Percentiles rank a stretch among this genome's conserved stretches.
Evolutionary conservation across 1,140 invertebrate species (phyloP).

Genomic region (Lasaia peninsularis): DNA sequence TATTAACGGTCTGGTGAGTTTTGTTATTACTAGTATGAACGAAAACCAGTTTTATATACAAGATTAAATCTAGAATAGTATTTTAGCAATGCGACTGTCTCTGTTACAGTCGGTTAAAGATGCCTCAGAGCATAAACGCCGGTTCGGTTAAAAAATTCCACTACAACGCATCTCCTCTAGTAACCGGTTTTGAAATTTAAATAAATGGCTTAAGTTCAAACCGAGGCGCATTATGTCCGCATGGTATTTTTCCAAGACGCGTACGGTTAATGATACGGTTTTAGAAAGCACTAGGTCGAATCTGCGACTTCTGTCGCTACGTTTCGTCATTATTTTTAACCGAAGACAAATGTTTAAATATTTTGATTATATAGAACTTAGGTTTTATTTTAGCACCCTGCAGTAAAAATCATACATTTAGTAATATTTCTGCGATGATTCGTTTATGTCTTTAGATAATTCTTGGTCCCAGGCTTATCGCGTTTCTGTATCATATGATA

Average conservation of each 20-base stretch:
- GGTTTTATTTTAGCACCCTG: no score
- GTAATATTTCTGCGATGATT: no score
- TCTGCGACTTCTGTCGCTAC: no score
- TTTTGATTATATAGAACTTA: no score
- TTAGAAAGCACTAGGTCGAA: no score
- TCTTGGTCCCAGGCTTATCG: no score
- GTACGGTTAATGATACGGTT: neutral
- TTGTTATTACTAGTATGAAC: neutral
- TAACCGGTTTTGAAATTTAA: slow-evolving; percentile 50
- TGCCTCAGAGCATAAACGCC: slow-evolving; percentile 1
- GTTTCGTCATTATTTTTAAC: no score
- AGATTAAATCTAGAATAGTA: neutral
- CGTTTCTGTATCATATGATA: no score
- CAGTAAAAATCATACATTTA: no score
- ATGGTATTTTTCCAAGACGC: no score
- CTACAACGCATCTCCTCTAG: slow-evolving; percentile 47
- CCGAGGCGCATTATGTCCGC: slow-evolving; percentile 1
- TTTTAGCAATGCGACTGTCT: neutral
- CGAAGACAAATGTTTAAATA: no score
- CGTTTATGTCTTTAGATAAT: no score
- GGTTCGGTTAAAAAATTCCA: slow-evolving; percentile 47
- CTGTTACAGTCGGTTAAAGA: slow-evolving; percentile 1
- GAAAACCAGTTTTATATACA: neutral
- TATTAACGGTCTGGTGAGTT: slow-evolving; percentile 1
- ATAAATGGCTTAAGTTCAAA: slow-evolving; percentile 31